phyloP scores from a whole-genome alignment of 2,797 vertebrate genomes.

The Mycteria americana region DNA sequence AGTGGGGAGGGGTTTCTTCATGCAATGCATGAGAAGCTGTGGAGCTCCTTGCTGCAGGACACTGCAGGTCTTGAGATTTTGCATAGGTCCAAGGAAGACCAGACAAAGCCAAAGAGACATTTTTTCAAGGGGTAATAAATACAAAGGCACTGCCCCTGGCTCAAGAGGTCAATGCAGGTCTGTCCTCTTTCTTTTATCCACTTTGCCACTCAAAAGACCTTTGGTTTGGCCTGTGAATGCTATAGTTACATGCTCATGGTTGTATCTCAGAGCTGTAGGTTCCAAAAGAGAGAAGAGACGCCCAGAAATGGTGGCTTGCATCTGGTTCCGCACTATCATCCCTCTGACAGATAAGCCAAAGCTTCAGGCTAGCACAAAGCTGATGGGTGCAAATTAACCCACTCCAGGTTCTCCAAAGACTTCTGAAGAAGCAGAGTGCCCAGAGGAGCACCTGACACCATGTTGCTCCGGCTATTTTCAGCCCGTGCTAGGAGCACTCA shows the following conservation, averaged over 20 bases:
- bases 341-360: neutral
- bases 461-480: neutral
- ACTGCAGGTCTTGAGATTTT: neutral
- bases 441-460: neutral
- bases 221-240: neutral
- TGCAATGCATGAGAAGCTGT: neutral
- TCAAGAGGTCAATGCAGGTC: neutral
- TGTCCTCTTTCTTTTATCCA: neutral
- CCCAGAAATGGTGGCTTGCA: neutral
- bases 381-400: neutral
- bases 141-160: rapidly evolving
- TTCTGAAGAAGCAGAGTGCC: neutral
- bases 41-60: neutral
- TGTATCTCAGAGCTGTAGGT: neutral
- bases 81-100: neutral
- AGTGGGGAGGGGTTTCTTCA: neutral
- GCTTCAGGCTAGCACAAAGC: neutral
- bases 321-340: neutral
- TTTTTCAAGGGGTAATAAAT: neutral
- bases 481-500: neutral
- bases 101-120: neutral
- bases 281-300: neutral
- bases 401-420: neutral
- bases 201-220: neutral
- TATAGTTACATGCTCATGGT: neutral